Evolutionary conservation across 2,797 vertebrate species (phyloP), one percentile per base, ranked within the genome.

Genomic region (Denticeps clupeoides): DNA sequence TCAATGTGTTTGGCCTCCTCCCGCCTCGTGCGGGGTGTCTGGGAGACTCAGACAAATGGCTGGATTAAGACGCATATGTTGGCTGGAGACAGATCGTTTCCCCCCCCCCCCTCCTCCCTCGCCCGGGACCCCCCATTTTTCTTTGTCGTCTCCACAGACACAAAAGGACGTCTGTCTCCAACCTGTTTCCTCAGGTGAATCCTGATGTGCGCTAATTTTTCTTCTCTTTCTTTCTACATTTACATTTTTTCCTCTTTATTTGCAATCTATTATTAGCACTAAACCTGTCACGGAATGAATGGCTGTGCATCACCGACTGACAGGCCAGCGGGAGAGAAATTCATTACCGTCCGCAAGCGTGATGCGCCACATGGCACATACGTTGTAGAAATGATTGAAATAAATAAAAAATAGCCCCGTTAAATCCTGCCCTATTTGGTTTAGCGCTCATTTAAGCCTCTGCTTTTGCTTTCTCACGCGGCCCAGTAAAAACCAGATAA

Each of bases 1-100:
- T 78, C 73, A 71, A 69, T 77, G 68, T 78, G 65, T 71, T 76
- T 72, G 67, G 56, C 64, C 64, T 62, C 55, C n/a, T n/a, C n/a
- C n/a, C n/a, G n/a, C n/a, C n/a, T n/a, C n/a, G n/a, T n/a, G n/a
- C n/a, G n/a, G n/a, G n/a, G n/a, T n/a, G n/a, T n/a, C n/a, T n/a
- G n/a, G n/a, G n/a, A n/a, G n/a, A n/a, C n/a, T n/a, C n/a, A n/a
- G n/a, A n/a, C n/a, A n/a, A n/a, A n/a, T n/a, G n/a, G n/a, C n/a
- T n/a, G n/a, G n/a, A n/a, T n/a, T n/a, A n/a, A n/a, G n/a, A n/a
- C n/a, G n/a, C n/a, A n/a, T n/a, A n/a, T n/a, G n/a, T n/a, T n/a
- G n/a, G n/a, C n/a, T n/a, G n/a, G n/a, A n/a, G n/a, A n/a, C n/a
- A n/a, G n/a, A n/a, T n/a, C n/a, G n/a, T n/a, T n/a, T n/a, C n/a